Percentiles rank a stretch among this genome's conserved stretches.
Conservation (phyloP, 1,140 invertebrate species). For the Branchinecta lindahli region DNA sequence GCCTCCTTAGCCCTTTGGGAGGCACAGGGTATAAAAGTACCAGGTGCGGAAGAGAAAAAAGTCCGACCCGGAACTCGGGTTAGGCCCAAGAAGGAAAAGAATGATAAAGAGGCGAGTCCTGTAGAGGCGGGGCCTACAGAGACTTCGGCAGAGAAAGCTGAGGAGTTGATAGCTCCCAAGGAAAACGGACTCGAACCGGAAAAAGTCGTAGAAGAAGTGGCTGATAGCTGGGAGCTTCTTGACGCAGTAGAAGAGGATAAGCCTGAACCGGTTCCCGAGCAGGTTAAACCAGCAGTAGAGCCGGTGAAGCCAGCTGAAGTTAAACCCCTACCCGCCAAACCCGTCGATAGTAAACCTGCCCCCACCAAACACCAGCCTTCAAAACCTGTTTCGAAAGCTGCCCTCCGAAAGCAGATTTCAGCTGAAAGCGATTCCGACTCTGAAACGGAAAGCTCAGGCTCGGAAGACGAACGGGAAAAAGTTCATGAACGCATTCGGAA, state of each 20-base stretch:
- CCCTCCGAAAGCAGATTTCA: slow-evolving; percentile 11
- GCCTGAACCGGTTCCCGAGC: slow-evolving; percentile 20
- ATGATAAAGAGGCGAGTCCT: slow-evolving; percentile 31
- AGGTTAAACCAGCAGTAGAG: slow-evolving; percentile 23
- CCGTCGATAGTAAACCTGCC: not conserved
- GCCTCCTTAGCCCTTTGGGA: slow-evolving; percentile 72
- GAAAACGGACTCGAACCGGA: slow-evolving; percentile 25
- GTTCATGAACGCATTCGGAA: slow-evolving; percentile 54
- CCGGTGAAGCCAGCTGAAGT: slow-evolving; percentile 19
- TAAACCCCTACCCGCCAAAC: not conserved
- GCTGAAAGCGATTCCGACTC: slow-evolving; percentile 32
- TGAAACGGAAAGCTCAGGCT: slow-evolving; percentile 42
- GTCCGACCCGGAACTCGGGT: slow-evolving; percentile 54
- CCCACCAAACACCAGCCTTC: not conserved
- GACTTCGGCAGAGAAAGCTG: slow-evolving; percentile 31
- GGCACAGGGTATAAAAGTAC: slow-evolving; percentile 54
- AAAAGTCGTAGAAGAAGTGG: slow-evolving; percentile 25
- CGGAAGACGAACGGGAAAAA: slow-evolving; percentile 47
- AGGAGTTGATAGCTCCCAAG: slow-evolving; percentile 21
- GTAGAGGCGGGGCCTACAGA: slow-evolving; percentile 35
- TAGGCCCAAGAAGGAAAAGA: slow-evolving; percentile 51
- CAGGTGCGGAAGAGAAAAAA: slow-evolving; percentile 42
- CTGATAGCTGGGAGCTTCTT: slow-evolving; percentile 27
- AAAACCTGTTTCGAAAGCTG: not conserved
- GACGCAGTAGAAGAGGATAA: slow-evolving; percentile 22